Evolutionary conservation across 2,888 invertebrate genomes (phyloP), one percentile per base, ranked within the genome.

Genomic region (Sepioteuthis lessoniana): DNA sequence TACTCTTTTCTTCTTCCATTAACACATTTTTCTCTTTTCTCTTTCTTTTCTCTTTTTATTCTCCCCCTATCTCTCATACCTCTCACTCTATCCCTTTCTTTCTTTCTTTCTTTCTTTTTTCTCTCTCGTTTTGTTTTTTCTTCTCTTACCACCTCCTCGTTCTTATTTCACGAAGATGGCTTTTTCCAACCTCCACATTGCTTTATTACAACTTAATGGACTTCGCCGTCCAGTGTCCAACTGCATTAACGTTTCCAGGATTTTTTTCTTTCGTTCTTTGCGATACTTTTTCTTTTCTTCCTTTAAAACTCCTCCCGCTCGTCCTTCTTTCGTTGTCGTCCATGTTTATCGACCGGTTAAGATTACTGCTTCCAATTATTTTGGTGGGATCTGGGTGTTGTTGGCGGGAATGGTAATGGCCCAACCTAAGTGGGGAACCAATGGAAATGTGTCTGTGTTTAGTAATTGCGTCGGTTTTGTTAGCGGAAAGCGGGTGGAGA

Each of bases 161-260:
- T 55, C 55, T 47, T 19, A 47, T 47, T 47, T 47, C 19, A 47
- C 13, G 47, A 47, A 1, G 13, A 47, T 47, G 47, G 47, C 47
- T 47, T 47, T 47, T 47, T 47, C 47, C 47, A 21, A 55, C 21
- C 55, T 21, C n/a, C 76, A n/a, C 76, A 76, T 76, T 76, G 76
- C 76, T 76, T 76, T 76, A 76, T 76, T 76, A 76, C 76, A 76
- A 35, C 76, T 76, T 76, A 76, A 76, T 76, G 76, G 76, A 76
- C 76, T 76, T 76, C n/a, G n/a, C 76, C 76, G 76, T 76, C 76
- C 76, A 76, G n/a, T 76, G 76, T 76, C 76, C 76, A 76, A 76
- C 76, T 76, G 76, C n/a, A 76, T 76, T 76, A 76, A 76, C 35
- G 19, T 76, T n/a, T 76, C 76, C 1, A 76, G 16, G 19, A 16